Base-by-base conservation (phyloP, 2,797 vertebrate genomes). In the Diceros bicornis region DNA sequence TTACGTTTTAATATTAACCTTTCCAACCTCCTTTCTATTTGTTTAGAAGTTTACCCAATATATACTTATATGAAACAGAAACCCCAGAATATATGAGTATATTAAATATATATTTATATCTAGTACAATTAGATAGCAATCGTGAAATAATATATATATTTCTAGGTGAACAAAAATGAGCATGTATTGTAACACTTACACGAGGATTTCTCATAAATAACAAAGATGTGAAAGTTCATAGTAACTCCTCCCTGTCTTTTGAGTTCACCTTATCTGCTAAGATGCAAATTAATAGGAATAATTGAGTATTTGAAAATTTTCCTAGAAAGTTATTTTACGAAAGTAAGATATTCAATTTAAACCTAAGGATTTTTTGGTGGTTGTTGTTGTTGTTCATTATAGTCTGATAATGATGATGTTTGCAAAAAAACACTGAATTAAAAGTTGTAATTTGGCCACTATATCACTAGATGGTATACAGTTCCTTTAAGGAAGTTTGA, bases 381-480 rank as follows among this genome's bases (percentile, higher is more conserved):
- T 37, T 50, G 66, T 17, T 47, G 13, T 59, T 20, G 9, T 57
- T 57, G 21, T 66, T 93, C 5, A 59, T 59, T 16, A 64, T 37
- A 62, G 1, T 64, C 5, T 79, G 52, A 62, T 88, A 29, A 82
- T 82, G 44, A 74, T 50, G 50, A 82, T 41, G 29, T 18, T 57
- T 93, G 9, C 4, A 95, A 37, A 92, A 91, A 91, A 88, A 37
- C 57, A 62, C 25, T 64, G 64, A 94, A 77, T 87, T 89, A 87
- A 79, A 90, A 82, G 94, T 0, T 62, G 83, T 88, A 97, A 96
- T 95, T 81, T 64, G 97, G 89, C 72, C n/a, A 27, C 52, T 96
- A 82, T 57, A 89, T 92, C 34, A 96, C 89, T 95, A 98, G 91
- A 37, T 84, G 92, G 91, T 98, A 97, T 96, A 61, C 16, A 75